These are phyloP conservation scores for Telmatochromis sp. DNA, from an alignment of 2,113 vertebrate species.

Conservation along the genomic window DNA sequence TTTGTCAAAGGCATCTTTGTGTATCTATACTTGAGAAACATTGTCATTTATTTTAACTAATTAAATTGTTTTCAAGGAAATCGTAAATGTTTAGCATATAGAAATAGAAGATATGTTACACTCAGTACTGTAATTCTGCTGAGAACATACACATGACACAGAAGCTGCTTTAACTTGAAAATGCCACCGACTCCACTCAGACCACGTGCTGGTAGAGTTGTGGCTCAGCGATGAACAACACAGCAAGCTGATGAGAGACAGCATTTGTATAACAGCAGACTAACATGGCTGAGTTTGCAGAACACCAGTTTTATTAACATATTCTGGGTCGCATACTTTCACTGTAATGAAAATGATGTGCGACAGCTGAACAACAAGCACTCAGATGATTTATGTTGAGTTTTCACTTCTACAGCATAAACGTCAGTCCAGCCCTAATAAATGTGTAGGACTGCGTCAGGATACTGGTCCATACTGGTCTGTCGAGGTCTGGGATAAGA, in stretches of 20 bases:
- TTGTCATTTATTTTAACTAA: not conserved
- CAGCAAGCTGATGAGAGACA: not conserved
- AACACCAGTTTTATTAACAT: not conserved
- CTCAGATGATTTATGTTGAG: not conserved
- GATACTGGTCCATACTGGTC: not conserved
- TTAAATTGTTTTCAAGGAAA: not conserved
- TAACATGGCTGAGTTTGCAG: not conserved
- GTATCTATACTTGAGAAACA: not conserved
- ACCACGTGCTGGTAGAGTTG: not conserved
- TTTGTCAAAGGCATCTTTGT: not conserved
- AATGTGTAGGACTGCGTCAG: not conserved
- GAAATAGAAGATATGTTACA: not conserved
- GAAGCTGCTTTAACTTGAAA: not conserved
- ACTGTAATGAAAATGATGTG: not conserved
- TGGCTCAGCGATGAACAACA: not conserved
- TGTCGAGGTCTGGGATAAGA: not conserved
- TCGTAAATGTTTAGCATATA: not conserved
- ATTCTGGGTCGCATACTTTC: not conserved
- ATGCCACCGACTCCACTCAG: not conserved
- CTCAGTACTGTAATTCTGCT: not conserved
- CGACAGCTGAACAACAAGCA: not conserved
- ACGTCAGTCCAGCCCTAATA: not conserved
- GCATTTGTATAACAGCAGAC: not conserved
- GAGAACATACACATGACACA: not conserved
- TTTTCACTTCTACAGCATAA: not conserved